Evolutionary conservation across 2,888 invertebrate genomes (phyloP).

Genomic region (Pteria penguin): DNA sequence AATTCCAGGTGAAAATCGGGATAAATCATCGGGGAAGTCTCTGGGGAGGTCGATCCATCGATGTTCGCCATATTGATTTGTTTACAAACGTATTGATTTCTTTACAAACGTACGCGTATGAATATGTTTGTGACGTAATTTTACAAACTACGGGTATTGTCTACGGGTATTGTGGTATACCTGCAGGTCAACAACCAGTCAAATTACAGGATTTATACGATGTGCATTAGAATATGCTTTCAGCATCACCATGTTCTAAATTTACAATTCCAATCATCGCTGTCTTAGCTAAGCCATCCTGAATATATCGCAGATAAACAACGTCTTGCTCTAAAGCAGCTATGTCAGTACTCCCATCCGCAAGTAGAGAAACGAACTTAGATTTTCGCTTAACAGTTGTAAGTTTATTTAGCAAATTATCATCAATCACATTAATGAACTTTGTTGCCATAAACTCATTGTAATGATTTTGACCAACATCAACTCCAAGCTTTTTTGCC

Average conservation of each 20-base stretch:
- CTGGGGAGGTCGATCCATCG: no score
- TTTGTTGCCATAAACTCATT: slow-evolving; percentile 10
- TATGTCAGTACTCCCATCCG: slow-evolving; percentile 33
- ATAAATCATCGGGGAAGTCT: no score
- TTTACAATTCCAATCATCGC: slow-evolving; percentile 6
- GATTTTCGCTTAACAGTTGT: neutral
- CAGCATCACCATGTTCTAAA: slow-evolving; percentile 31
- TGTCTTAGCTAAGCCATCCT: slow-evolving; percentile 6
- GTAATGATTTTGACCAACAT: slow-evolving; percentile 16
- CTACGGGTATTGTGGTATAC: no score
- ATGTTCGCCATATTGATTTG: no score
- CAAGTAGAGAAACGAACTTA: slow-evolving; percentile 17
- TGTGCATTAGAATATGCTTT: slow-evolving; percentile 6
- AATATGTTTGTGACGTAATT: no score
- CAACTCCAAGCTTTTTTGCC: slow-evolving; percentile 16
- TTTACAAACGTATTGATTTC: no score
- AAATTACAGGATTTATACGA: no score
- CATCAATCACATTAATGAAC: slow-evolving; percentile 11
- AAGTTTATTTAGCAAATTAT: neutral
- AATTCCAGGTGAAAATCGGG: no score
- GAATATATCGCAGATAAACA: slow-evolving; percentile 30
- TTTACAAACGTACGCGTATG: no score
- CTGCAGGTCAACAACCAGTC: no score
- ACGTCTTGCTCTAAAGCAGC: slow-evolving; percentile 23
- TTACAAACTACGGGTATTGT: no score